Base-by-base conservation (phyloP, 2,797 vertebrate species). In the Periophthalmus magnuspinnatus region DNA sequence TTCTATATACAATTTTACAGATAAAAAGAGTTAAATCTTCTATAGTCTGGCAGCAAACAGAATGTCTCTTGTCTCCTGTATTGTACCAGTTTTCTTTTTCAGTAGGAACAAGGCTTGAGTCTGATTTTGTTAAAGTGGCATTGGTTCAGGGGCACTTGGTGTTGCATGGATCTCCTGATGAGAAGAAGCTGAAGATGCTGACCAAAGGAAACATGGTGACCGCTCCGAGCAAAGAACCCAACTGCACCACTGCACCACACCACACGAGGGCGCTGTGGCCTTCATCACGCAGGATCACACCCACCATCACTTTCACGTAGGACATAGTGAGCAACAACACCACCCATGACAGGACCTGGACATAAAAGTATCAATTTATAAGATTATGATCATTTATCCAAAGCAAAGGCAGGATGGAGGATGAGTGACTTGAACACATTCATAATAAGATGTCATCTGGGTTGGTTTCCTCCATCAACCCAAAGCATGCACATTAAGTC, bases 281-380 rank as follows among this genome's bases (percentile, higher is more conserved):
- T 70, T 96, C 93, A 17, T 95, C 94, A 0, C 95, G 92, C 63
- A 96, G 82, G 69, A 95, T 93, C 45, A 95, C 10, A 0, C 93
- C 95, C 0, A 95, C 90, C 38, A 95, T 94, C 84, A 96, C 93
- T 84, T 96, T 96, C 57, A 95, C 94, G 8, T 94, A 95, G 56
- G 95, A 95, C 52, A 96, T 86, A 0, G 79, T 65, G 67, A 95
- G 92, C 2, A 94, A 75, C 3, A 95, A 94, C 32, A 94, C 48
- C 62, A 93, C 67, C 95, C 95, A 96, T 38, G 87, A 86, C 67
- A 86, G n/a, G 64, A 96, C 95, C 95, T 96, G 84, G 2, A 68
- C 69, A 69, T 28, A 19, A 71, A 52, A 54, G 41, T 45, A 45
- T 14, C 28, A 1, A 28, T 28, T 28, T 45, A 16, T 45, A 45